Base-by-base conservation (phyloP, 2,113 vertebrate species). In the Thalassoma bifasciatum region DNA sequence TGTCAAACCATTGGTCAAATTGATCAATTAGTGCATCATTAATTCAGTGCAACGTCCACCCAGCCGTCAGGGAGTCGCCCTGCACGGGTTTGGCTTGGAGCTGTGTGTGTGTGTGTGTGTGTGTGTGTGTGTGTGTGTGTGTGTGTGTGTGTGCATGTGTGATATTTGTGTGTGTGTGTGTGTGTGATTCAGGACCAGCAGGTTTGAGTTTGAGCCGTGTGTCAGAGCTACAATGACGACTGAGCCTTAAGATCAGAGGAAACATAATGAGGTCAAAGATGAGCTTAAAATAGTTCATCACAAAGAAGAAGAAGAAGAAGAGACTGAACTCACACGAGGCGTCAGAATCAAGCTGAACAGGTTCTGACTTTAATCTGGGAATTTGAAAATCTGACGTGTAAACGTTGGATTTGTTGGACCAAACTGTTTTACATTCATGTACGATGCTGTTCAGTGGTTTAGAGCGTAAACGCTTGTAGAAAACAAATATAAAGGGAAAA, bases 171-270 rank as follows among this genome's bases (percentile, higher is more conserved):
- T n/a, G n/a, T 51, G 22, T 68, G 26, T 19, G 17, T 57, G 19
- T 26, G 54, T 22, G 19, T 49, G 13, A 17, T 76, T 83, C 77
- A 76, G 76, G 82, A 64, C 23, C 72, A 30, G 66, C 82, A 80
- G 79, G 76, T 77, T 87, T 62, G n/a, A 58, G 51, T 34, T 38
- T 10, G 34, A 42, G 38, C 37, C 37, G 11, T 38, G 21, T 24
- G 40, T 30, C 30, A 30, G 30, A 36, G 14, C 8, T 2, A 1
- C 23, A n/a, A n/a, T n/a, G 44, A 5, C 50, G 13, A 37, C 30
- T n/a, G 26, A 24, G 10, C 13, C 19, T 19, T 23, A 2, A 49
- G 42, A 10, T 69, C 46, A 26, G 11, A 26, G 44, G 46, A n/a
- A 50, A n/a, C 30, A 24, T 23, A 51, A 23, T 16, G 62, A 37